phyloP scores from a whole-genome alignment of 2,888 invertebrate species.

The Quadroppia sp. region DNA sequence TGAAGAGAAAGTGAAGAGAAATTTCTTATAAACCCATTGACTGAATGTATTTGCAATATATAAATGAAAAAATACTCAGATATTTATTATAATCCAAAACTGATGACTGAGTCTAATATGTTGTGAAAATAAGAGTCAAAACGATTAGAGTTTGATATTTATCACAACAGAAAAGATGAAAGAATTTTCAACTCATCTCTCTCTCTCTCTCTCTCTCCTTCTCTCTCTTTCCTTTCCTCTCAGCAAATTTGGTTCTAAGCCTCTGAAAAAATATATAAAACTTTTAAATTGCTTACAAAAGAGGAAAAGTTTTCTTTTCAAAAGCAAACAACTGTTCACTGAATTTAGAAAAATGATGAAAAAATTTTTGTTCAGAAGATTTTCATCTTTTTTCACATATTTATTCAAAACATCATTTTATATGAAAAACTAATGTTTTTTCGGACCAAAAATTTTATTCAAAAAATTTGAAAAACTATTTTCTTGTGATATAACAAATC shows the following conservation, averaged over 20 bases:
- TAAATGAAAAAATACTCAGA: neutral
- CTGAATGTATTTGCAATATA: constrained; percentile 1
- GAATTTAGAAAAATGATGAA: neutral
- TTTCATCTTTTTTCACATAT: too few species aligned
- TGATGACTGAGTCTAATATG: constrained; percentile 8
- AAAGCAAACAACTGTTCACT: too few species aligned
- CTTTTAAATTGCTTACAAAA: constrained; percentile 6
- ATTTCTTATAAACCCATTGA: neutral
- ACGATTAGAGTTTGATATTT: constrained; percentile 17
- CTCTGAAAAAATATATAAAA: neutral
- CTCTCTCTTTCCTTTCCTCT: too few species aligned
- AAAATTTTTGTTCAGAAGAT: neutral
- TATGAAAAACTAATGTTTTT: too few species aligned
- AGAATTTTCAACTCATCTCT: too few species aligned
- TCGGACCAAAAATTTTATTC: too few species aligned
- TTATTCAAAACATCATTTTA: too few species aligned
- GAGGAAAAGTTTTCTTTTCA: neutral
- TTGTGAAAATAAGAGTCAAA: constrained; percentile 11
- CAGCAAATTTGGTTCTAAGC: constrained; percentile 6
- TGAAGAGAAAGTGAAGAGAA: too few species aligned
- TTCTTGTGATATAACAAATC: too few species aligned
- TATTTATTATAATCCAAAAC: constrained; percentile 2
- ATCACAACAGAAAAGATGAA: neutral
- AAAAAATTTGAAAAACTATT: too few species aligned
- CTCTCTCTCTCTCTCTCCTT: too few species aligned